These are phyloP conservation scores for Lottia gigantea DNA, from an alignment of 2,888 invertebrate genomes.

Conservation along the genomic window DNA sequence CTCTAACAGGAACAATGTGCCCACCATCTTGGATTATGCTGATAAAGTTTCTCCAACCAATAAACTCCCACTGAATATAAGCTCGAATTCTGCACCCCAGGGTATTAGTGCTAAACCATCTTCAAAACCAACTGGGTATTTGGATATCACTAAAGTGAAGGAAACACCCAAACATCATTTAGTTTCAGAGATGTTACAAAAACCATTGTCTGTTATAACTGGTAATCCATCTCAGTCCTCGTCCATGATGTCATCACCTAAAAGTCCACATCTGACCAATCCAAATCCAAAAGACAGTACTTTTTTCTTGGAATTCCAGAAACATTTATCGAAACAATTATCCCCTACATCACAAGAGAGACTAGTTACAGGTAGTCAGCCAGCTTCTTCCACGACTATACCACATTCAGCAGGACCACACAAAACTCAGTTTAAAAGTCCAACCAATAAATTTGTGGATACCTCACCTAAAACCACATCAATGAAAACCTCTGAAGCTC, in stretches of 20 bases:
- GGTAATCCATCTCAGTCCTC: neutral
- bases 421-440: slow-evolving; percentile 18
- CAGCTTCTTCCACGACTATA: slow-evolving; percentile 3
- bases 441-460: neutral
- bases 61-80: neutral
- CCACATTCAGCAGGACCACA: slow-evolving; percentile 6
- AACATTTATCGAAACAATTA: slow-evolving; percentile 26
- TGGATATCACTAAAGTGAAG: neutral
- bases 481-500: neutral
- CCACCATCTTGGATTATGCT: slow-evolving; percentile 37
- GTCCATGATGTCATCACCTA: neutral
- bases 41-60: slow-evolving; percentile 17
- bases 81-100: neutral
- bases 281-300: slow-evolving; percentile 26
- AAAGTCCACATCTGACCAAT: slow-evolving; percentile 12
- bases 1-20: slow-evolving; percentile 24
- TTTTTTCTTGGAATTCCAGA: slow-evolving; percentile 43
- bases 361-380: neutral
- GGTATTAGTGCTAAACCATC: slow-evolving; percentile 12
- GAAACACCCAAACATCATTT: slow-evolving; percentile 13
- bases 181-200: slow-evolving; percentile 20
- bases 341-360: slow-evolving; percentile 9
- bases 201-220: slow-evolving; percentile 13
- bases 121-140: neutral
- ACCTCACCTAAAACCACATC: neutral